Percentiles rank a stretch among this genome's conserved stretches.
These are phyloP conservation scores for Apodemus agrarius DNA, from an alignment of 2,797 vertebrate genomes.

Conservation along the genomic window DNA sequence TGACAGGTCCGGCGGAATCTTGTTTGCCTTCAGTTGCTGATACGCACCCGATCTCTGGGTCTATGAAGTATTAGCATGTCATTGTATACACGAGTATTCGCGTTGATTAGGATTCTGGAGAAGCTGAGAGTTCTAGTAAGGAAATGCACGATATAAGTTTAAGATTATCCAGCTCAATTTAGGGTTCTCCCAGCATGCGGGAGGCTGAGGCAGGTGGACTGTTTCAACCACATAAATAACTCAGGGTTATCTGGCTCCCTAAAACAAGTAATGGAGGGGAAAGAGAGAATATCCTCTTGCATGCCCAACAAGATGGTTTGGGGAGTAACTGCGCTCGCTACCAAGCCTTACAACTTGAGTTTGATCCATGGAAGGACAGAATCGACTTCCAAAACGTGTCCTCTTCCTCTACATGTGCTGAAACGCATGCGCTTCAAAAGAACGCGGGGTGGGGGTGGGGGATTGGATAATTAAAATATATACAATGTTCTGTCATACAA, in stretches of 20 bases:
- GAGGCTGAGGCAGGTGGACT: not conserved
- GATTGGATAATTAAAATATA: not conserved
- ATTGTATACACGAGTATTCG: not conserved
- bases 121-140: not conserved
- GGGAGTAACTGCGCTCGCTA: too few relatives aligned
- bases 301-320: not conserved
- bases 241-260: not conserved
- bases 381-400: not conserved
- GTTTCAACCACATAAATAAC: not conserved
- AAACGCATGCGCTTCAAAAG: not conserved
- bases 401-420: not conserved
- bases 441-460: rapidly evolving
- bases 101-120: not conserved
- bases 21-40: not conserved
- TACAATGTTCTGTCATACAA: not conserved
- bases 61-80: not conserved
- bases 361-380: not conserved
- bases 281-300: not conserved
- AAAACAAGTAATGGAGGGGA: not conserved
- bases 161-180: not conserved
- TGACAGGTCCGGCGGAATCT: not conserved
- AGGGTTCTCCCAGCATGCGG: too few relatives aligned
- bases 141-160: not conserved
- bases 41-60: not conserved
- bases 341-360: not conserved